A percentile compares a stretch with the other conserved stretches of the same genome.
phyloP scores from a whole-genome alignment of 2,113 vertebrate species.

The Sula dactylatra region DNA sequence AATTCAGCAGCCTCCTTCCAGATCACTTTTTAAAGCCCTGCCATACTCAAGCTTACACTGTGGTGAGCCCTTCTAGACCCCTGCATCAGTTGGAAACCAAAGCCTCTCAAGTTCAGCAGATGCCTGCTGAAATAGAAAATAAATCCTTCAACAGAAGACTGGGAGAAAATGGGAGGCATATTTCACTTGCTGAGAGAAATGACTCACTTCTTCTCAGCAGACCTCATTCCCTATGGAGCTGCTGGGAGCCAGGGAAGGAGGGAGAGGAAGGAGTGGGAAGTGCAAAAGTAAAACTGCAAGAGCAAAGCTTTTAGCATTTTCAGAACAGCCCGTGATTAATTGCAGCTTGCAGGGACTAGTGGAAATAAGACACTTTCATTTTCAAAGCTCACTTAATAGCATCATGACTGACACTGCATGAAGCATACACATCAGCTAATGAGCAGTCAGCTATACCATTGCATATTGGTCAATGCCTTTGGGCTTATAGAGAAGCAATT shows the following conservation, averaged over 20 bases:
- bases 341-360: not conserved
- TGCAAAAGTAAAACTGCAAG: not conserved
- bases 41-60: not conserved
- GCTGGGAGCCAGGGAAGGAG: not conserved
- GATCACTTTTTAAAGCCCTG: not conserved
- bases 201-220: constrained; percentile 2
- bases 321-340: not conserved
- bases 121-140: not conserved
- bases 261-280: not conserved
- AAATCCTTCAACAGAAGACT: not conserved
- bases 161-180: not conserved
- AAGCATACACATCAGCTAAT: not conserved
- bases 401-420: not conserved
- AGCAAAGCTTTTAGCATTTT: not conserved
- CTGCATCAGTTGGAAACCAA: not conserved
- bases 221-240: not conserved
- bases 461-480: not conserved
- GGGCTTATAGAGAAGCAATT: not conserved
- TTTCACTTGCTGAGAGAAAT: constrained; percentile 13
- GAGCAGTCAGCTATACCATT: not conserved
- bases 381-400: not conserved
- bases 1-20: not conserved
- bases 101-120: not conserved
- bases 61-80: not conserved
- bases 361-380: not conserved